A percentile compares a stretch with the other conserved stretches of the same genome.
Evolutionary conservation across 2,888 invertebrate species (phyloP).

Genomic region (Lepeophtheirus nordmannii): DNA sequence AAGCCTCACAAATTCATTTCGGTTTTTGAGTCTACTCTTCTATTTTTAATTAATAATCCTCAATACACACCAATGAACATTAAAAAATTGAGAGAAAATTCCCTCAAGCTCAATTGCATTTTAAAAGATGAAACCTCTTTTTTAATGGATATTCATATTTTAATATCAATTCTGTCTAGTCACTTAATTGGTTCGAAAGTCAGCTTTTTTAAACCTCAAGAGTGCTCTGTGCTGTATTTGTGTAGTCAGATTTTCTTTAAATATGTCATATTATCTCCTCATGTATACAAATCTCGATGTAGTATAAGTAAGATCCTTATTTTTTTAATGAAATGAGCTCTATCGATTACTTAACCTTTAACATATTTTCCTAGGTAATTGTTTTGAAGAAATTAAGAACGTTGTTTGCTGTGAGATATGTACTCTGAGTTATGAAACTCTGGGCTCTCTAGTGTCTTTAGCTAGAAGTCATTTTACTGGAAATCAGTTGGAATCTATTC

Average conservation of each 20-base stretch:
- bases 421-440: neutral
- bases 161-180: neutral
- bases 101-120: neutral
- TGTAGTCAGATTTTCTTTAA: neutral
- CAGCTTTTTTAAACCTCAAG: neutral
- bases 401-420: neutral
- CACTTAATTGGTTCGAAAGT: neutral
- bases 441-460: neutral
- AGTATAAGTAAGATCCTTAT: neutral
- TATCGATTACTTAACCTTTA: neutral
- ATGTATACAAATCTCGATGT: neutral
- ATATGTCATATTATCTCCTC: neutral
- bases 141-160: neutral
- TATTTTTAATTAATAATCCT: neutral
- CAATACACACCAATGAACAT: neutral
- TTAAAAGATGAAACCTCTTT: neutral
- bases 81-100: neutral
- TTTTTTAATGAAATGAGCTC: too few relatives aligned
- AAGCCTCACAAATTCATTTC: neutral
- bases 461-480: neutral
- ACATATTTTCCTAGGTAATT: neutral
- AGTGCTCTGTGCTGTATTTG: neutral
- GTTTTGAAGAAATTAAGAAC: neutral
- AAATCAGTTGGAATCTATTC: neutral
- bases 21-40: slow-evolving; percentile 1